Conservation (phyloP, 2,113 vertebrate species). For the Boleophthalmus pectinirostris region DNA sequence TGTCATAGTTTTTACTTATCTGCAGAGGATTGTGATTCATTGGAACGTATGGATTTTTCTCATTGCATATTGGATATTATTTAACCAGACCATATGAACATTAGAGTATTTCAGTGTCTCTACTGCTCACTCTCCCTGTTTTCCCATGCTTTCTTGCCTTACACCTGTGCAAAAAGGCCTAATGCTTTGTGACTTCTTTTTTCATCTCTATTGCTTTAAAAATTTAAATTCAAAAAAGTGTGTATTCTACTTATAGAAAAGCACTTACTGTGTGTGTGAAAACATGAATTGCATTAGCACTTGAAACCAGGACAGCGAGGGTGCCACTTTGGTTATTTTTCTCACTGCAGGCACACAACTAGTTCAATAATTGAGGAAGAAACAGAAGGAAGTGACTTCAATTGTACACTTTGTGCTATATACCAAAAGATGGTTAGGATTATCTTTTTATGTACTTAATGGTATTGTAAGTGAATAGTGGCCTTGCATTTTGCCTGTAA, state of each 20-base stretch:
- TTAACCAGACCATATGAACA: too few relatives aligned
- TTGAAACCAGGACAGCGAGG: neutral
- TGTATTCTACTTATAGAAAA: neutral
- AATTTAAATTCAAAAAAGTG: slow-evolving; percentile 1
- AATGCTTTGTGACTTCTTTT: neutral
- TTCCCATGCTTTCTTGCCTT: neutral
- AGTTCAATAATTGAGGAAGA: neutral
- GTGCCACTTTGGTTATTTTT: neutral
- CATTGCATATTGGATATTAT: too few relatives aligned
- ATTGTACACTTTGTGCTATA: neutral
- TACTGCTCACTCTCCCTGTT: neutral
- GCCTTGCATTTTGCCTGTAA: slow-evolving; percentile 18
- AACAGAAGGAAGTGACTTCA: neutral
- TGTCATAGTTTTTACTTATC: neutral
- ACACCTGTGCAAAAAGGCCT: neutral
- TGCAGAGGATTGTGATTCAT: slow-evolving; percentile 26
- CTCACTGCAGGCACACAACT: neutral
- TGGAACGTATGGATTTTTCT: slow-evolving; percentile 16
- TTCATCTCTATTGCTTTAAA: neutral
- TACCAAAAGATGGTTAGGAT: too few relatives aligned
- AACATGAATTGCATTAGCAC: neutral
- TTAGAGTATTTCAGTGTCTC: too few relatives aligned
- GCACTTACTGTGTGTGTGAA: neutral
- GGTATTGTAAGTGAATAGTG: neutral
- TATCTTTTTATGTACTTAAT: neutral